Percentiles rank a stretch among this genome's conserved stretches.
These are phyloP conservation scores for Nephrotoma flavescens DNA, from an alignment of 2,888 invertebrate genomes.

Conservation along the genomic window DNA sequence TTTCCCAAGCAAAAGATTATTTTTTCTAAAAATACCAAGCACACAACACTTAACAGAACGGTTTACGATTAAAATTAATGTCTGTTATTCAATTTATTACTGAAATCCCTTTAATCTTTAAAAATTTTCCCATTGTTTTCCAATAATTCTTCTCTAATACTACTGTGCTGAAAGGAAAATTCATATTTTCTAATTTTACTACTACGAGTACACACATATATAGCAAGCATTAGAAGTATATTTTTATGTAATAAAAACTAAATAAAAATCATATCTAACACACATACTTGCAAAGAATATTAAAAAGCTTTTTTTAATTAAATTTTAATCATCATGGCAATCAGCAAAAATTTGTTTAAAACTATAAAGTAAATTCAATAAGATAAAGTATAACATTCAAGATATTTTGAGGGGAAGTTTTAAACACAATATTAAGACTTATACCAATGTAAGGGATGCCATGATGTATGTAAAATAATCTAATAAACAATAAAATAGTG, in stretches of 20 bases:
- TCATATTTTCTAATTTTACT: background rate
- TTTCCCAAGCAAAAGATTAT: background rate
- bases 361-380: background rate
- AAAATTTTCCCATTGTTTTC: background rate
- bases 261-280: background rate
- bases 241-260: background rate
- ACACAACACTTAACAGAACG: background rate
- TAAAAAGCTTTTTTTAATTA: background rate
- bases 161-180: background rate
- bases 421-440: background rate
- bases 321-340: background rate
- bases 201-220: background rate
- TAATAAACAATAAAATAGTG: too few species aligned
- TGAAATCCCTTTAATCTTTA: background rate
- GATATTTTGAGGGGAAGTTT: background rate
- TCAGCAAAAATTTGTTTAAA: background rate
- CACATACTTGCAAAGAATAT: background rate
- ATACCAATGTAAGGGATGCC: too few species aligned
- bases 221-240: background rate
- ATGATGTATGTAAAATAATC: too few species aligned
- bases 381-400: background rate
- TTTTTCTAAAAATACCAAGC: background rate
- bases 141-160: background rate
- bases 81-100: background rate
- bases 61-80: background rate